Percentiles rank a stretch among this genome's conserved stretches.
Conservation (phyloP, 2,888 invertebrate genomes). For the Cenopis cana region DNA sequence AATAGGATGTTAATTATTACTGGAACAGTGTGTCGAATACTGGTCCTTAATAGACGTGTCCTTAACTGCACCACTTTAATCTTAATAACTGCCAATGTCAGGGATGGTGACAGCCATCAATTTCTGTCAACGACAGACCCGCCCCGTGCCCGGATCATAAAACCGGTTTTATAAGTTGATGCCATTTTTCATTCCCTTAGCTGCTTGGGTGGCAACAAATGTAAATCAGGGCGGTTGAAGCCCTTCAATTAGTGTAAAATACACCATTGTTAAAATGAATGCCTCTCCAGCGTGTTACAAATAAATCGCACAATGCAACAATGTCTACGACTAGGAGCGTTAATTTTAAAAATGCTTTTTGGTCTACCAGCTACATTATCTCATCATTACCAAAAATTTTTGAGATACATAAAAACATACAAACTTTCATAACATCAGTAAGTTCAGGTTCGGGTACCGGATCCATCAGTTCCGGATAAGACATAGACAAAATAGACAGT, state of each 20-base stretch:
- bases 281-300: too few relatives aligned
- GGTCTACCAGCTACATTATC: too few relatives aligned
- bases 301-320: too few relatives aligned
- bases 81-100: neutral
- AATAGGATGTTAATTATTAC: too few relatives aligned
- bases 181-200: conserved; percentile 5
- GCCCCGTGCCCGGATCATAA: neutral
- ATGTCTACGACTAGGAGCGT: too few relatives aligned
- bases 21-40: too few relatives aligned
- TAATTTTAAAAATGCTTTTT: too few relatives aligned
- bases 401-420: too few relatives aligned
- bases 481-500: neutral
- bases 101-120: conserved; percentile 5
- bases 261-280: too few relatives aligned
- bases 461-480: neutral
- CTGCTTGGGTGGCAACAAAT: neutral
- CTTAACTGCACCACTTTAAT: neutral
- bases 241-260: too few relatives aligned
- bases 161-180: conserved; percentile 12
- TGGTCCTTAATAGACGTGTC: neutral
- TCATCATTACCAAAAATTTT: too few relatives aligned
- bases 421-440: neutral
- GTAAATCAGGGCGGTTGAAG: neutral
- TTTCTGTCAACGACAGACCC: conserved; percentile 4
- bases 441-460: too few relatives aligned